Base-by-base conservation (phyloP, 2,888 invertebrate species). In the Micoletzkya japonica region DNA sequence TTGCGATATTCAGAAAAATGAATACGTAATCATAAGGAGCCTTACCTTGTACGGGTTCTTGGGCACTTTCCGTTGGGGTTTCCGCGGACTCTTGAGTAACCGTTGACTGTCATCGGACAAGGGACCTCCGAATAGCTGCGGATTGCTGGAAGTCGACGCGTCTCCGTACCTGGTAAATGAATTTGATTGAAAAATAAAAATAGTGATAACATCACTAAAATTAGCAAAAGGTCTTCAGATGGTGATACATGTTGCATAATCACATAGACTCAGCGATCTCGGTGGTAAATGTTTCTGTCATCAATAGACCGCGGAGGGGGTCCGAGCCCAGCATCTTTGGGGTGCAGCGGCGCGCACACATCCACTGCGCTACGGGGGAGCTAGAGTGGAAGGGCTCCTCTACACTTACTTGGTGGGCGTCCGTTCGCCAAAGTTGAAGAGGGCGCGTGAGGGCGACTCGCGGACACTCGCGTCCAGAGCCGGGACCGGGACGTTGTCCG, bases 51-150 rank as follows among this genome's bases (percentile, higher is more conserved):
- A 98, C 1, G 98, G 98, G 86, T 97, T 95, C 86, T 96, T 91
- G 1, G 96, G 95, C 81, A 98, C 98, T 89, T 98, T 98, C 76
- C 98, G 88, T 1, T 95, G 94, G n/a, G 96, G 94, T 86, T 97
- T 97, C 76, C 96, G 90, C 0, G 97, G 97, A 0, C 95, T 96
- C 50, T 95, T 90, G 63, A 97, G 88, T 4, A 97, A 88, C 85
- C 94, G 93, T 87, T 96, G 96, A 76, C 95, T 95, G 87, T 95
- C 95, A 37, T 92, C 92, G 80, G 95, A 94, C 63, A 99, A 91
- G 0, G 97, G 97, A 2, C 96, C 96, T n/a, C 68, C 52, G 39
- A 76, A 73, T 59, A 81, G 67, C 32, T 74, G 58, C 14, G 72
- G 64, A 14, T 66, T n/a, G n/a, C n/a, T 56, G 30, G 75, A 77